Evolutionary conservation across 1,140 invertebrate genomes (phyloP), one percentile per base, ranked within the genome.

Genomic region (Bombus affinis): DNA sequence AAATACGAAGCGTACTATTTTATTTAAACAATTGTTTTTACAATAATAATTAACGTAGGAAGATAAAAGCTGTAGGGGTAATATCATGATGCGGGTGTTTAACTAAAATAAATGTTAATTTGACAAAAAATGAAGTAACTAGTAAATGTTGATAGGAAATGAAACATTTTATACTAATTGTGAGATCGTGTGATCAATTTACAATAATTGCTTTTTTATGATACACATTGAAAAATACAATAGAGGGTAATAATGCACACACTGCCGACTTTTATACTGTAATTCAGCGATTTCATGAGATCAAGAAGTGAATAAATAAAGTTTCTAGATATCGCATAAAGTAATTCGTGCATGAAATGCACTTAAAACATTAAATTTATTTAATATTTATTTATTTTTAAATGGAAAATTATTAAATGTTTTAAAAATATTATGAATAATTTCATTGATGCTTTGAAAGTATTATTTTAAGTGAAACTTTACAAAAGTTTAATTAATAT

Each of bases 181-280:
- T 37, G 18, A 3, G 32, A 59, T 28, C 15, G 18, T 59, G 32
- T 72, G 76, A 71, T 70, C 22, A 15, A 84, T 37, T 68, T 79
- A 53, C 9, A 32, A 68, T 81, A 74, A 18, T 59, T 71, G 72
- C 66, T 76, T 76, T 76, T 76, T 66, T 44, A 47, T n/a, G 57
- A 74, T 4, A 65, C 28, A 75, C 65, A 71, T 47, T 57, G 15
- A 57, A 10, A 12, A 79, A 59, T 59, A 72, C 32, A 85, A 32
- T n/a, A 73, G 15, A 44, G 44, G 25, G 42, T 81, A 77, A 88
- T 81, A 77, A 88, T 62, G 65, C 79, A 88, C 71, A 87, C 71
- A 80, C 57, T 87, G 75, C 37, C 74, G 47, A 70, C 59, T 86
- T 87, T 82, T 82, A 53, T 79, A 87, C 47, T 71, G 62, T 32